Evolutionary conservation across 1,140 invertebrate genomes (phyloP), one percentile per base, ranked within the genome.

Genomic region (Sitophilus oryzae): DNA sequence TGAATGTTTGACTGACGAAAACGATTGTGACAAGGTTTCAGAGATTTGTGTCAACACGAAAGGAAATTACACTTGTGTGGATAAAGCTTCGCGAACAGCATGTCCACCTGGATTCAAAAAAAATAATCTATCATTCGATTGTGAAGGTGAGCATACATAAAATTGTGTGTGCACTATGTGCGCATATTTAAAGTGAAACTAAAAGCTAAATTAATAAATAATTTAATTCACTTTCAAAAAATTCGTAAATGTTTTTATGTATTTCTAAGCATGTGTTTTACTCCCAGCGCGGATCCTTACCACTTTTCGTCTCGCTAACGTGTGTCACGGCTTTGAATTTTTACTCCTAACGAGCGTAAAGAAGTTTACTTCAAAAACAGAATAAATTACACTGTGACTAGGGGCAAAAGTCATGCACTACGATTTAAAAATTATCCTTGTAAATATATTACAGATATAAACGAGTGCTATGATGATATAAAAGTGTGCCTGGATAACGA

Each of bases 81-180:
- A 82, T 47, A 77, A 77, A 54, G 73, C 62, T 0, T 77, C 76
- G 2, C 77, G 73, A 48, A 76, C 76, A 14, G 73, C 76, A 25
- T 87, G 84, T 64, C 81, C 81, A 2, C 79, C 83, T 25, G 85
- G 85, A 2, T 87, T 83, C 63, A 83, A 84, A 61, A 80, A 78
- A 36, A 76, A 83, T 61, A 52, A 70, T 3, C 35, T 55, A 0
- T 75, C 73, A 2, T 72, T 76, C 53, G 73, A 71, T 2, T 81
- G 79, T 59, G 58, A 74, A 66, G 75, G 76, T 77, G 62, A 61
- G 18, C 10, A 56, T 60, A n/a, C 9, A n/a, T n/a, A n/a, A n/a
- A n/a, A n/a, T n/a, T n/a, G n/a, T n/a, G n/a, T n/a, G n/a, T n/a
- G n/a, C n/a, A n/a, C n/a, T n/a, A n/a, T n/a, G n/a, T n/a, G n/a